Evolutionary conservation across 2,888 invertebrate species (phyloP).

Genomic region (Rosalia funebris): DNA sequence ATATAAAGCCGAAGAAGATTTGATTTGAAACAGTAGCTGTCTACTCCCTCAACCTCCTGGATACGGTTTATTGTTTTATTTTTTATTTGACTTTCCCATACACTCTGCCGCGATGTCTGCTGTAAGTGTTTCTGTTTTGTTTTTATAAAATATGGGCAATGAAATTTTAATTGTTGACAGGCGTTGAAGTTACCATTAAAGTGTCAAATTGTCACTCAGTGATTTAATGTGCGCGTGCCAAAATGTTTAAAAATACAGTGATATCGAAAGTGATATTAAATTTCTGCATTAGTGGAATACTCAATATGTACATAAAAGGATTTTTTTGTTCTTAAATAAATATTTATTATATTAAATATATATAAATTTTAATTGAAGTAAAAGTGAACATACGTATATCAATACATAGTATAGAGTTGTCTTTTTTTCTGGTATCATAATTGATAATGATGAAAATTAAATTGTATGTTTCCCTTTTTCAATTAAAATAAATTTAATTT

Average conservation of each 20-base stretch:
- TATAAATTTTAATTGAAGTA: too few relatives aligned
- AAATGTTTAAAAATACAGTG: constrained; percentile 11
- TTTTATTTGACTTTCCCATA: constrained; percentile 16
- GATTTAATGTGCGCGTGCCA: constrained; percentile 16
- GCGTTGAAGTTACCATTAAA: not conserved
- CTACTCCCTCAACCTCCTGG: constrained; percentile 33
- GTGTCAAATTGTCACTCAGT: constrained; percentile 10
- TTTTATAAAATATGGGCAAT: constrained; percentile 11
- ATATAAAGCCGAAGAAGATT: constrained; percentile 44
- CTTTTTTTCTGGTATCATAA: too few relatives aligned
- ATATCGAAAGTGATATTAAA: not conserved
- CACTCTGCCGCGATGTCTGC: constrained; percentile 38
- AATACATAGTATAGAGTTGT: too few relatives aligned
- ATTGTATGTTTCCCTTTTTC: too few relatives aligned
- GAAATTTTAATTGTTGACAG: constrained; percentile 14
- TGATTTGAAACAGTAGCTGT: constrained; percentile 38
- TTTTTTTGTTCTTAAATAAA: too few relatives aligned
- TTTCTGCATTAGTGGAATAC: too few relatives aligned
- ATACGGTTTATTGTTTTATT: constrained; percentile 16
- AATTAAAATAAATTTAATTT: too few relatives aligned
- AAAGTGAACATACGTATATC: too few relatives aligned
- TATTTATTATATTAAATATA: too few relatives aligned
- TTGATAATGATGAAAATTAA: too few relatives aligned
- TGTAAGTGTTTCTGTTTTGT: constrained; percentile 38
- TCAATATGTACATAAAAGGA: too few relatives aligned